These are phyloP conservation scores for Drosophila mimetica DNA, from an alignment of 2,888 invertebrate species.

Conservation along the genomic window DNA sequence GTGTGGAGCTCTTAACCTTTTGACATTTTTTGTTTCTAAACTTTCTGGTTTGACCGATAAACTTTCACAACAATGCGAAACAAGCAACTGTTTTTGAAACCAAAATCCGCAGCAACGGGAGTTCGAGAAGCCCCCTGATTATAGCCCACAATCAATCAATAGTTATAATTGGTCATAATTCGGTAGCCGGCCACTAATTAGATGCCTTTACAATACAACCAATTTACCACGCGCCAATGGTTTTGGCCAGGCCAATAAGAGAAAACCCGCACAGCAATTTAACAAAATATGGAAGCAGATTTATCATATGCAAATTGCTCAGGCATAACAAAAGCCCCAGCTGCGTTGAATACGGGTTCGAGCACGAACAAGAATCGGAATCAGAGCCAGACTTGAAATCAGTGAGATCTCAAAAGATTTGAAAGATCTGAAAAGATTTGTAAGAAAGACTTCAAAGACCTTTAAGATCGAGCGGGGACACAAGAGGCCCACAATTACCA, in stretches of 20 bases:
- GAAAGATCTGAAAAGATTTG: neutral
- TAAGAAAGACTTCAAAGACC: neutral
- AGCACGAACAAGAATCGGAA: conserved; percentile 40
- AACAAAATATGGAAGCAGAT: conserved; percentile 69
- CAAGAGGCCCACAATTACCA: conserved; percentile 40
- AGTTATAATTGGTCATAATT: conserved; percentile 72
- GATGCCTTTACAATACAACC: conserved; percentile 74
- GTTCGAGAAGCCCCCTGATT: conserved; percentile 39
- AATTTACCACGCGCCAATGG: conserved; percentile 68
- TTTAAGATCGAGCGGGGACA: conserved; percentile 5
- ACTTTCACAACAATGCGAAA: conserved; percentile 50
- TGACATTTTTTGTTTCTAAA: neutral
- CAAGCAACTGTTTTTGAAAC: conserved; percentile 17
- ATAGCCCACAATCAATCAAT: conserved; percentile 51
- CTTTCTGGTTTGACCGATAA: conserved; percentile 8
- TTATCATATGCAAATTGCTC: conserved; percentile 81
- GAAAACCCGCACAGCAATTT: conserved; percentile 48
- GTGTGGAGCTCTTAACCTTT: conserved; percentile 21
- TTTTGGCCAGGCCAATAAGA: conserved; percentile 37
- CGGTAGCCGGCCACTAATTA: conserved; percentile 79
- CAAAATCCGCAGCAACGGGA: conserved; percentile 40
- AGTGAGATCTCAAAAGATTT: conserved; percentile 4
- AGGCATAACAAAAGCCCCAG: conserved; percentile 27
- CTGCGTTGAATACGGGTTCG: conserved; percentile 34
- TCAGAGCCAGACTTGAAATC: conserved; percentile 16